Base-by-base conservation (phyloP, 92 coral and sea anemone species). In the Ricordea florida region DNA sequence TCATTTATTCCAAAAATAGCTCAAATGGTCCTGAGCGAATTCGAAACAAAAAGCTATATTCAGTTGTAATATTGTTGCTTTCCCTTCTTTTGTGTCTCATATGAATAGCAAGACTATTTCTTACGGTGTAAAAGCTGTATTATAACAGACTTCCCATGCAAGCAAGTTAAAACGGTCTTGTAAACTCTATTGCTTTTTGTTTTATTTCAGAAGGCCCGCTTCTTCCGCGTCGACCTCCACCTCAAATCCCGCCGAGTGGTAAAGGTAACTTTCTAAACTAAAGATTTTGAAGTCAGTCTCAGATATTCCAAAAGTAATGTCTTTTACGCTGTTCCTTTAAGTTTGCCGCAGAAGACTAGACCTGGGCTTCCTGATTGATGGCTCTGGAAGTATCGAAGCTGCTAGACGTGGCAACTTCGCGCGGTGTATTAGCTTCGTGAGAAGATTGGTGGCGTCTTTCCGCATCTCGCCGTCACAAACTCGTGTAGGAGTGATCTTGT, bases 381-480 rank as follows among this genome's bases (percentile, higher is more conserved):
- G 96, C 22, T 90, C 96, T 23, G 96, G 96, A 38, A 90, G 96
- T 57, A 78, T 90, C 25, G 91, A 90, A 35, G 22, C 57, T 22
- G 76, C 76, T 44, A 89, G 96, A 45, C 80, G 74, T 33, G 87
- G 92, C 25, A 90, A 90, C 85, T 90, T 86, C 84, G 70, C 81
- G 21, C 89, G 92, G 27, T 90, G 96, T 56, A 75, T 90, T 51
- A 46, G 72, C 30, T 90, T 90, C 43, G 89, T 90, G 41, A 79
- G 73, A 42, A 26, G 57, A 24, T 51, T 90, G 20, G 82, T 87
- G 22, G 73, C 79, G 0, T 67, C 89, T 14, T 90, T 90, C 71
- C 65, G 11, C 22, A 55, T 90, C 36, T 83, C 92, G 26, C 37
- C 62, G 14, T 53, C 61, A 9, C 62, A 48, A 51, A 80, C 85